phyloP scores from a whole-genome alignment of 2,797 vertebrate species.

The Oreochromis mossambicus region DNA sequence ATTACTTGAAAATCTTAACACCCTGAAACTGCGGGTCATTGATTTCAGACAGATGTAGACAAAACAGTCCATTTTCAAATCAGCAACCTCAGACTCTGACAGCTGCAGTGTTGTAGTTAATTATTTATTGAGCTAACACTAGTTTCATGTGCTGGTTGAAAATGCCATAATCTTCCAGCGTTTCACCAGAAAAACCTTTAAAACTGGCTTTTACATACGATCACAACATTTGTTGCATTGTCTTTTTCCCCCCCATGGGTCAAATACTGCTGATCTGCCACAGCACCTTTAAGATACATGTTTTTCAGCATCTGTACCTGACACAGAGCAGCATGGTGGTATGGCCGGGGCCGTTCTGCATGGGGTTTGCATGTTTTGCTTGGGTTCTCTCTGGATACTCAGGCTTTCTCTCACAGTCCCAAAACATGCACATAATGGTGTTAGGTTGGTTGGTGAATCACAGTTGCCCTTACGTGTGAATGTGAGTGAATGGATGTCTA shows the following conservation, averaged over 20 bases:
- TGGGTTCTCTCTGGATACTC: not conserved
- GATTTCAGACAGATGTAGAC: not conserved
- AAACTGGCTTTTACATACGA: not conserved
- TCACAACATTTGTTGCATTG: not conserved
- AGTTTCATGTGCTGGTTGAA: not conserved
- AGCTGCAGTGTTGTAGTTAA: not conserved
- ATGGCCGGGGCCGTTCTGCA: fast-evolving
- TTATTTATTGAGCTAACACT: not conserved
- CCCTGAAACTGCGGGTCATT: not conserved
- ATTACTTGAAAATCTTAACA: not conserved
- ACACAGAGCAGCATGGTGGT: not conserved
- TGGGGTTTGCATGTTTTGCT: fast-evolving
- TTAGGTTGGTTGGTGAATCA: not conserved
- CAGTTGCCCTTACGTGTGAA: not conserved
- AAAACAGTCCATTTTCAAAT: not conserved
- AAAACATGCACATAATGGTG: fast-evolving
- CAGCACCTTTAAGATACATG: not conserved
- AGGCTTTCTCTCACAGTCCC: not conserved
- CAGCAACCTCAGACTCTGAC: not conserved
- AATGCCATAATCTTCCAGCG: not conserved
- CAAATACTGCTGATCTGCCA: not conserved
- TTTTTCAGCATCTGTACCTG: not conserved
- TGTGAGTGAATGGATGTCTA: not conserved
- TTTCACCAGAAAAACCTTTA: not conserved
- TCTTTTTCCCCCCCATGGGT: fast-evolving